These are phyloP conservation scores for Phylloscopus collybita DNA, from an alignment of 2,797 vertebrate species.

Conservation along the genomic window DNA sequence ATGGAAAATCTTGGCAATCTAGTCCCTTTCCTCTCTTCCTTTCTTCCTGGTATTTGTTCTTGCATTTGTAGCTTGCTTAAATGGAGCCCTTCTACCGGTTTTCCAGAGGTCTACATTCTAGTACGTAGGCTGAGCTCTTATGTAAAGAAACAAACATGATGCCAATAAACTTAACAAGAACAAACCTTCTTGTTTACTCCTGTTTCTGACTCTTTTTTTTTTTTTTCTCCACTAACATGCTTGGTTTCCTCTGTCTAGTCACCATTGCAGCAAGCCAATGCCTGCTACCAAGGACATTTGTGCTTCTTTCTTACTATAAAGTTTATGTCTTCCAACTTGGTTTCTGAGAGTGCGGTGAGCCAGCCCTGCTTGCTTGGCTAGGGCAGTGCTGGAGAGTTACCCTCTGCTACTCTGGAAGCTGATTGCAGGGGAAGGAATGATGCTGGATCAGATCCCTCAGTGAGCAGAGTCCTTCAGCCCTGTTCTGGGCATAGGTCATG, in stretches of 20 bases:
- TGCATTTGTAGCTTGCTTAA: conserved; percentile 80
- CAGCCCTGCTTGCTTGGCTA: background rate
- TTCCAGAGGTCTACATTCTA: conserved; percentile 76
- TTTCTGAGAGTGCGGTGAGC: background rate
- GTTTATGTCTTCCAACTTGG: background rate
- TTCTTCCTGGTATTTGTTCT: conserved; percentile 72
- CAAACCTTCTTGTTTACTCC: conserved; percentile 68
- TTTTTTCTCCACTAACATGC: conserved; percentile 18
- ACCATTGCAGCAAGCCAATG: background rate
- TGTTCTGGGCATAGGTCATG: accelerated
- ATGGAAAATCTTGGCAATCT: conserved; percentile 71
- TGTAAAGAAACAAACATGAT: conserved; percentile 84
- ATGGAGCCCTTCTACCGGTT: conserved; percentile 73
- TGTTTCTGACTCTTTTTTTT: conserved; percentile 53
- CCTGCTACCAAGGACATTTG: background rate
- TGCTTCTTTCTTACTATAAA: background rate
- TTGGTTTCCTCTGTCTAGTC: background rate
- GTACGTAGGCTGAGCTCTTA: conserved; percentile 80
- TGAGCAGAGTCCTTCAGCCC: background rate
- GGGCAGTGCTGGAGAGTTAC: background rate
- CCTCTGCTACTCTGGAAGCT: background rate
- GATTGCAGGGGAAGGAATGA: background rate
- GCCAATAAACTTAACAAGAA: conserved; percentile 86
- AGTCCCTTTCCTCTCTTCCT: conserved; percentile 68
- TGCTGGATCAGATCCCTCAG: background rate